These are phyloP conservation scores for Epizoanthus illoricatus DNA, from an alignment of 92 coral and sea anemone species.

Conservation along the genomic window DNA sequence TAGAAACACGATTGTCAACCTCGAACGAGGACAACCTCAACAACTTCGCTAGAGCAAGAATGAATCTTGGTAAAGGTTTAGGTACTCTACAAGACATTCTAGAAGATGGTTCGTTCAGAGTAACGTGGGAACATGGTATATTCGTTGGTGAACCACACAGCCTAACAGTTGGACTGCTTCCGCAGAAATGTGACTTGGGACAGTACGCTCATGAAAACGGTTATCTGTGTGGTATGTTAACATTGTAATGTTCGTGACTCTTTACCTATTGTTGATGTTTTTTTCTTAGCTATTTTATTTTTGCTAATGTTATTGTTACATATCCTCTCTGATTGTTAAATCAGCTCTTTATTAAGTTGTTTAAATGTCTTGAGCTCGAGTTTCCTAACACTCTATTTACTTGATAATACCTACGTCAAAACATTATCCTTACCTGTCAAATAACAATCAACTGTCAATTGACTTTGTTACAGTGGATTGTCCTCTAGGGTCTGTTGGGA, in stretches of 20 bases:
- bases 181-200: conserved; percentile 40
- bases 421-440: neutral
- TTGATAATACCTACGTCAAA: neutral
- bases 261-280: neutral
- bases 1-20: neutral
- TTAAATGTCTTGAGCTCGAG: neutral
- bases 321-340: no score
- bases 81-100: conserved; percentile 2
- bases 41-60: conserved; percentile 14
- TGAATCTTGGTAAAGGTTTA: conserved; percentile 18
- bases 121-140: neutral
- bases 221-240: conserved; percentile 44
- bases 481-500: conserved; percentile 21
- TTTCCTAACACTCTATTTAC: neutral
- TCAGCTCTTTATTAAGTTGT: no score
- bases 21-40: conserved; percentile 3
- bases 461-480: conserved; percentile 29
- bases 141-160: conserved; percentile 11
- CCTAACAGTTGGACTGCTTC: neutral
- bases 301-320: no score
- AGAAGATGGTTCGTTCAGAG: neutral
- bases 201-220: conserved; percentile 33
- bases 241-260: neutral
- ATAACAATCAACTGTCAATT: no score
- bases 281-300: no score